These are phyloP conservation scores for Meteorus colon DNA, from an alignment of 2,888 invertebrate species.

Conservation along the genomic window DNA sequence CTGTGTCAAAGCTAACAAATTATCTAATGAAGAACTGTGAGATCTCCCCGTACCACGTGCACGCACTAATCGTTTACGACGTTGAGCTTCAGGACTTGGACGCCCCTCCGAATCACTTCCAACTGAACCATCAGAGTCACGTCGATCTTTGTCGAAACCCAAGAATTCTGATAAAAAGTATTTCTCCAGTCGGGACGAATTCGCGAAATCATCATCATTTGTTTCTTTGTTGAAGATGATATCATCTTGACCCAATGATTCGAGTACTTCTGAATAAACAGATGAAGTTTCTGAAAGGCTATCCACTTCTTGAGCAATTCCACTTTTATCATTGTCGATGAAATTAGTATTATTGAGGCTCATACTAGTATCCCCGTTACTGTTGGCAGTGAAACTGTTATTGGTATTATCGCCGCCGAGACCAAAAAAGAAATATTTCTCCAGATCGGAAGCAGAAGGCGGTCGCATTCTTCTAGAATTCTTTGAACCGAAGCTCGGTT, in stretches of 20 bases:
- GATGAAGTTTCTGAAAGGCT: slow-evolving; percentile 88
- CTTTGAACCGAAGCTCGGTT: slow-evolving; percentile 74
- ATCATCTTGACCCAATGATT: slow-evolving; percentile 80
- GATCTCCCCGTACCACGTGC: slow-evolving; percentile 89
- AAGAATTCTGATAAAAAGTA: slow-evolving; percentile 91
- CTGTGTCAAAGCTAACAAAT: slow-evolving; percentile 77
- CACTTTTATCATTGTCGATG: slow-evolving; percentile 58
- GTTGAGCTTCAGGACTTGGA: slow-evolving; percentile 87
- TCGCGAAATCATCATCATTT: slow-evolving; percentile 77
- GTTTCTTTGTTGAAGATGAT: slow-evolving; percentile 71
- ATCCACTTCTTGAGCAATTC: slow-evolving; percentile 68
- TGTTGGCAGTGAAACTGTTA: slow-evolving; percentile 68
- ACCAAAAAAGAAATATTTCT: slow-evolving; percentile 93
- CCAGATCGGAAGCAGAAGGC: slow-evolving; percentile 86
- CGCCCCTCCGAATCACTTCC: slow-evolving; percentile 93
- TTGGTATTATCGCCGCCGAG: slow-evolving; percentile 84
- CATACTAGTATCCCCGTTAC: not conserved
- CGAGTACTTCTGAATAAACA: slow-evolving; percentile 88
- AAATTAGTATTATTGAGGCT: not conserved
- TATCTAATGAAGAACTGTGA: slow-evolving; percentile 87
- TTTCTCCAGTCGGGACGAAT: slow-evolving; percentile 87
- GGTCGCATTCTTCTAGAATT: slow-evolving; percentile 77
- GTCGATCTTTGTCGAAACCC: slow-evolving; percentile 85
- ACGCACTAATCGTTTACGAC: slow-evolving; percentile 86
- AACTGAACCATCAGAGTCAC: slow-evolving; percentile 89